Percentiles rank a stretch among this genome's conserved stretches.
Conservation (phyloP, 30 jellyfish, hydroid and myxozoan species). For the Nemopilema nomurai region DNA sequence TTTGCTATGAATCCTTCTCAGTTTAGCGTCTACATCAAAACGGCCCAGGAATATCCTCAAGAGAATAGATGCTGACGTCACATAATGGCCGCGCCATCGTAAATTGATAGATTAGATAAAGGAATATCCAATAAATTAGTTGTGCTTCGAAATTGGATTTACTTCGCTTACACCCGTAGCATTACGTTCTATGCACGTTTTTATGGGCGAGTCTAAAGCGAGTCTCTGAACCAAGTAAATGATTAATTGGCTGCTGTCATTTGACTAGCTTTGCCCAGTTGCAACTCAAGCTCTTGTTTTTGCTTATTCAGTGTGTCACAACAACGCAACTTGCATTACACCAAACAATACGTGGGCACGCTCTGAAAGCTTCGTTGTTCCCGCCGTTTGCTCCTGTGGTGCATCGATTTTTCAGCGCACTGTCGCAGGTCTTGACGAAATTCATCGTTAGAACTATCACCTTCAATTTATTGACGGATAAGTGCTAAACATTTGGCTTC, state of each 20-base stretch:
- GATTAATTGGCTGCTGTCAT: background rate
- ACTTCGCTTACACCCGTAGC: background rate
- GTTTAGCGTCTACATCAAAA: too few species aligned
- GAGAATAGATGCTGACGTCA: background rate
- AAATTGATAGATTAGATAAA: background rate
- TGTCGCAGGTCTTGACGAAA: too few species aligned
- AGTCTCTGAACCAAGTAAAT: background rate
- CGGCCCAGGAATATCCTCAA: background rate
- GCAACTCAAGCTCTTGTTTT: background rate
- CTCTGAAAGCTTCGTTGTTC: too few species aligned
- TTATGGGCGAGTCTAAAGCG: background rate
- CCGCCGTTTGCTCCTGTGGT: too few species aligned
- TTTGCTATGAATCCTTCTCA: too few species aligned
- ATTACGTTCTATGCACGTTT: background rate
- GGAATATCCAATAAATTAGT: background rate
- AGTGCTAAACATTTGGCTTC: too few species aligned
- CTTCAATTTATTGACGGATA: too few species aligned
- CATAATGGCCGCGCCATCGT: background rate
- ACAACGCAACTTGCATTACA: too few species aligned
- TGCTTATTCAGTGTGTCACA: too few species aligned
- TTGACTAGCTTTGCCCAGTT: background rate
- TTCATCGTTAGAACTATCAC: too few species aligned
- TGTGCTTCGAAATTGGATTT: background rate
- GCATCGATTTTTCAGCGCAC: too few species aligned
- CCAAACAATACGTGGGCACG: too few species aligned